These are phyloP conservation scores for Aphelenchoides fujianensis DNA, from an alignment of 1,140 invertebrate genomes.

Conservation along the genomic window DNA sequence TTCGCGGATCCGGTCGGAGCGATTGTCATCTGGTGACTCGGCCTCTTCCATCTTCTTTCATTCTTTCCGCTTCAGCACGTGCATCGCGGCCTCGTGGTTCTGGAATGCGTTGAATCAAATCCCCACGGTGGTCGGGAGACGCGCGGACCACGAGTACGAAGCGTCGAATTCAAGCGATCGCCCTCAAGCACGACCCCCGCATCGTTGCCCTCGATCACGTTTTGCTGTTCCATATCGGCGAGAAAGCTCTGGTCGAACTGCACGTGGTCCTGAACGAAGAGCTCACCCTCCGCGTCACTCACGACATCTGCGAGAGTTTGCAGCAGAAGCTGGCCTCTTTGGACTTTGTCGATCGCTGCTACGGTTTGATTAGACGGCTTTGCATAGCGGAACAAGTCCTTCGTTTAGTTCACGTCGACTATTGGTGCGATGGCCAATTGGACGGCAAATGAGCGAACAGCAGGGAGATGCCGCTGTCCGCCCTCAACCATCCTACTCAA, in stretches of 20 bases:
- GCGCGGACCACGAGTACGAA: constrained; percentile 43
- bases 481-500: too few relatives aligned
- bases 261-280: constrained; percentile 48
- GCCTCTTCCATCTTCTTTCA: background rate
- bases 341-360: constrained; percentile 44
- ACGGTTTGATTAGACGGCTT: too few relatives aligned
- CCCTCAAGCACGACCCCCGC: constrained; percentile 39
- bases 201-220: constrained; percentile 45
- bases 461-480: too few relatives aligned
- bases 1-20: constrained; percentile 50
- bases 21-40: constrained; percentile 43
- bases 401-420: background rate
- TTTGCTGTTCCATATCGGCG: constrained; percentile 48
- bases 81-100: constrained; percentile 47
- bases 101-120: constrained; percentile 48
- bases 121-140: constrained; percentile 41
- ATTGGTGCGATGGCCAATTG: background rate
- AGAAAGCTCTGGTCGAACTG: constrained; percentile 47
- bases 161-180: constrained; percentile 40
- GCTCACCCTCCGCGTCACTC: constrained; percentile 37
- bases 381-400: too few relatives aligned
- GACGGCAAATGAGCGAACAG: background rate
- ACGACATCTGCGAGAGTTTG: constrained; percentile 42
- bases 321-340: constrained; percentile 37
- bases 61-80: constrained; percentile 31